Evolutionary conservation across 2,888 invertebrate genomes (phyloP).

Genomic region (Coleophora deauratella): DNA sequence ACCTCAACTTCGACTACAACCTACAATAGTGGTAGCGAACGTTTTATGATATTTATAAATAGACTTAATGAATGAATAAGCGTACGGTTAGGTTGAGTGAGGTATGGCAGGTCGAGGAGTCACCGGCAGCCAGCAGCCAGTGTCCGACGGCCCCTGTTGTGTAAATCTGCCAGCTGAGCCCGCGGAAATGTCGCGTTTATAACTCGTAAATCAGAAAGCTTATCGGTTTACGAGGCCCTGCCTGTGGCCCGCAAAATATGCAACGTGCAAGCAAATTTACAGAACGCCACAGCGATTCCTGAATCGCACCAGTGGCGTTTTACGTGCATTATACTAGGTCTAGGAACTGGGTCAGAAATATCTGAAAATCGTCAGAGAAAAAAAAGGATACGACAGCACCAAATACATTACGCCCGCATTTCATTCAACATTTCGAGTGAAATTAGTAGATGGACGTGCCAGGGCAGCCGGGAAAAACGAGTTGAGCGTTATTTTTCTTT

Average conservation of each 20-base stretch:
- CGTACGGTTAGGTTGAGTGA: conserved; percentile 25
- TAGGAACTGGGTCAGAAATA: conserved; percentile 9
- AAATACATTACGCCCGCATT: conserved; percentile 10
- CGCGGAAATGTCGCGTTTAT: conserved; percentile 61
- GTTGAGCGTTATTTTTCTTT: conserved; percentile 13
- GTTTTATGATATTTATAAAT: conserved; percentile 46
- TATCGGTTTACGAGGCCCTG: conserved; percentile 51
- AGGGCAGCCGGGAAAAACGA: conserved; percentile 9
- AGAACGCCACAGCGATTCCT: conserved; percentile 1
- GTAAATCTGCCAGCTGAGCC: conserved; percentile 45
- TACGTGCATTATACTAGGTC: conserved; percentile 10
- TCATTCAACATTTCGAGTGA: conserved; percentile 10
- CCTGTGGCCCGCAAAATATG: conserved; percentile 44
- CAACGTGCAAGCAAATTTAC: conserved; percentile 29
- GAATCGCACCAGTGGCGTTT: conserved; percentile 1
- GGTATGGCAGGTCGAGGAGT: conserved; percentile 19
- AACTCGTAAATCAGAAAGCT: conserved; percentile 62
- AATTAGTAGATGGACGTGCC: conserved; percentile 12
- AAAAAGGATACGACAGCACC: conserved; percentile 6
- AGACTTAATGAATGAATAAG: conserved; percentile 38
- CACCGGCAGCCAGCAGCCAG: conserved; percentile 16
- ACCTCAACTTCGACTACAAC: conserved; percentile 27
- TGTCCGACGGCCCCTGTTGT: conserved; percentile 20
- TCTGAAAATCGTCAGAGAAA: conserved; percentile 1
- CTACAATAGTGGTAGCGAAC: conserved; percentile 21